A percentile compares a stretch with the other conserved stretches of the same genome.
phyloP scores from a whole-genome alignment of 2,113 vertebrate species.

The Cercocebus atys region DNA sequence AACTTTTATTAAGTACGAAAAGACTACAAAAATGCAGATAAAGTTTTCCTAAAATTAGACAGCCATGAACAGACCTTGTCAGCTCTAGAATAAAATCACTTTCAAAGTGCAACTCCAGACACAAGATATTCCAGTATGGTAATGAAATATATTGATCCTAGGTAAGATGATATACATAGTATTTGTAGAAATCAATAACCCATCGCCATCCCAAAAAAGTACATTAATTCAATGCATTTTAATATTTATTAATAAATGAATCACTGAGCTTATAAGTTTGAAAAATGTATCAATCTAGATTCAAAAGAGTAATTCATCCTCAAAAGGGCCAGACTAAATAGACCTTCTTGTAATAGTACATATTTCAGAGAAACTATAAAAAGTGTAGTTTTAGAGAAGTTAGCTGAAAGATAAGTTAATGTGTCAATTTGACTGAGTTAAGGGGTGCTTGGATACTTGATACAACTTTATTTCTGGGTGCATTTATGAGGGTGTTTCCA shows the following conservation, averaged over 20 bases:
- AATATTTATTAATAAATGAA: conserved; percentile 56
- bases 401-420: not conserved
- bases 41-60: not conserved
- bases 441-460: not conserved
- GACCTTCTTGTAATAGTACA: not conserved
- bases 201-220: conserved; percentile 13
- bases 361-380: conserved; percentile 32
- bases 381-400: not conserved
- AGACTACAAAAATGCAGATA: not conserved
- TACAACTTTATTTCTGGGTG: not conserved
- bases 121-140: not conserved
- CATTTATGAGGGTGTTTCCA: not conserved
- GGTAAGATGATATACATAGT: conserved; percentile 34
- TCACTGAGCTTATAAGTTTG: not conserved
- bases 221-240: conserved; percentile 15
- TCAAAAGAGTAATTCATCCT: conserved; percentile 38
- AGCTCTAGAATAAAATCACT: conserved; percentile 22
- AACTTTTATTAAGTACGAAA: not conserved
- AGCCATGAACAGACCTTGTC: not conserved
- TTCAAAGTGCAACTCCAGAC: conserved; percentile 14
- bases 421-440: not conserved
- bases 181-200: conserved; percentile 61
- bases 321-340: not conserved
- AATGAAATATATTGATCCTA: conserved; percentile 59
- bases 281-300: not conserved